A percentile compares a stretch with the other conserved stretches of the same genome.
These are phyloP conservation scores for Agrotis exclamationis DNA, from an alignment of 2,888 invertebrate genomes.

Conservation along the genomic window DNA sequence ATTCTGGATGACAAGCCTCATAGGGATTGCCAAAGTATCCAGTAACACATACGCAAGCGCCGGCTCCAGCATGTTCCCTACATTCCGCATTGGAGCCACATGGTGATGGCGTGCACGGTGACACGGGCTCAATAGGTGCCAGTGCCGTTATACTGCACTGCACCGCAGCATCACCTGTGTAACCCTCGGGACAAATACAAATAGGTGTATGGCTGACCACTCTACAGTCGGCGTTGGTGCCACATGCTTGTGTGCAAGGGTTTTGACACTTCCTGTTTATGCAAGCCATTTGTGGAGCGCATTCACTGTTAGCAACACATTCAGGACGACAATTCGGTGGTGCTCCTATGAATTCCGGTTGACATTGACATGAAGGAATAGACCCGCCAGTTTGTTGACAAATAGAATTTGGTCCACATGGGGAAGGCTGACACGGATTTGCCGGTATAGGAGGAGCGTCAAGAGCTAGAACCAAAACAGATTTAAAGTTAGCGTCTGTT, in stretches of 20 bases:
- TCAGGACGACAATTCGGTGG: conserved; percentile 94
- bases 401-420: conserved; percentile 94
- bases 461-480: conserved; percentile 71
- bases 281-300: conserved; percentile 93
- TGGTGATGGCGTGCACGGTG: conserved; percentile 92
- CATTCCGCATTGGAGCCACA: conserved; percentile 93
- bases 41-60: conserved; percentile 93
- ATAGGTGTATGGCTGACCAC: conserved; percentile 94
- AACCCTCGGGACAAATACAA: conserved; percentile 93
- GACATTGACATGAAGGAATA: conserved; percentile 94
- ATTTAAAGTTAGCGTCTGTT: neutral
- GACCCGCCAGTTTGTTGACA: conserved; percentile 90
- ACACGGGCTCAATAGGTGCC: conserved; percentile 76
- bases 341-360: conserved; percentile 92
- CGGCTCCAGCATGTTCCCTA: conserved; percentile 90
- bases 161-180: conserved; percentile 94
- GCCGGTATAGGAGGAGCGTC: conserved; percentile 75
- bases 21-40: conserved; percentile 96
- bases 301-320: conserved; percentile 94
- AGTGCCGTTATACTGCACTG: conserved; percentile 88
- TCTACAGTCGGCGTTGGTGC: conserved; percentile 93
- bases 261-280: conserved; percentile 95
- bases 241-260: conserved; percentile 94
- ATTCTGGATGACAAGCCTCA: conserved; percentile 94
- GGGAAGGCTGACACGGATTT: conserved; percentile 94